Evolutionary conservation across 2,888 invertebrate genomes (phyloP).

Genomic region (Drosophila villosipedis): DNA sequence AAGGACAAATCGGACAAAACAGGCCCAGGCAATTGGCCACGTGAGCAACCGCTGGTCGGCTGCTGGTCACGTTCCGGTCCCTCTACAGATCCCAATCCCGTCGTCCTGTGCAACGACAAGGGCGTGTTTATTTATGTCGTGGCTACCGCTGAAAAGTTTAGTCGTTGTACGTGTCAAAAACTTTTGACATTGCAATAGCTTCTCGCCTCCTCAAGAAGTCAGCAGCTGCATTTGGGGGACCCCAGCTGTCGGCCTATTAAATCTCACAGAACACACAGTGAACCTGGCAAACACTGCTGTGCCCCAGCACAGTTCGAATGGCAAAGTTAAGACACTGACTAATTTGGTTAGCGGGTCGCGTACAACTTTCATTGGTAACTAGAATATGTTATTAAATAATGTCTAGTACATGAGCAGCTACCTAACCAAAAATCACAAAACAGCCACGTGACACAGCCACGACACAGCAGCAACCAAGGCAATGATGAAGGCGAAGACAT

Average conservation of each 20-base stretch:
- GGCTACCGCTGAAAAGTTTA: slow-evolving; percentile 74
- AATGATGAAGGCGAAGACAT: neutral
- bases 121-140: slow-evolving; percentile 74
- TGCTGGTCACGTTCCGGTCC: slow-evolving; percentile 62
- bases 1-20: slow-evolving; percentile 66
- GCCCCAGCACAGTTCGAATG: slow-evolving; percentile 12
- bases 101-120: slow-evolving; percentile 32
- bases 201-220: slow-evolving; percentile 48
- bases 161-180: slow-evolving; percentile 76
- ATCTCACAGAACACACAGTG: slow-evolving; percentile 23
- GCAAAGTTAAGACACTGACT: slow-evolving; percentile 63
- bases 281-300: slow-evolving; percentile 10
- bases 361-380: slow-evolving; percentile 62
- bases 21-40: slow-evolving; percentile 46
- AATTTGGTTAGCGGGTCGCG: slow-evolving; percentile 71
- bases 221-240: slow-evolving; percentile 51
- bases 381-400: slow-evolving; percentile 72
- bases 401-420: slow-evolving; percentile 49
- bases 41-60: slow-evolving; percentile 43
- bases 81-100: slow-evolving; percentile 13
- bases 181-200: slow-evolving; percentile 74
- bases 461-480: slow-evolving; percentile 3
- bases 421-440: slow-evolving; percentile 31
- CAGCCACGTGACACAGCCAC: slow-evolving; percentile 29
- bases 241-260: slow-evolving; percentile 66